Base-by-base conservation (phyloP, 2,113 vertebrate genomes). In the Rhea pennata region DNA sequence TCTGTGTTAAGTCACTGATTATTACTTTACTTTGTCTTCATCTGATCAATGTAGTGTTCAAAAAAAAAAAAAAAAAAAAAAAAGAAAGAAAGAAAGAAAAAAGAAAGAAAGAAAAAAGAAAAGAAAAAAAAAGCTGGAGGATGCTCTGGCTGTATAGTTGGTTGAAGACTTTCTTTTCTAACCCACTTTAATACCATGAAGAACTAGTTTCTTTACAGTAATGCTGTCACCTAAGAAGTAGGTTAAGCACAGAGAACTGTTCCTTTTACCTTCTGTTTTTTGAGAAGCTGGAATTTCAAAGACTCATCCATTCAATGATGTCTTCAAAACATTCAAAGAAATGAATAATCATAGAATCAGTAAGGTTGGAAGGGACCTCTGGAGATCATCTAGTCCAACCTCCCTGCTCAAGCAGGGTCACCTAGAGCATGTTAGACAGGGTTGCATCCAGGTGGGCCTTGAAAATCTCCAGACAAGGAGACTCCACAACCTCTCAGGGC, bases 11-110 rank as follows among this genome's bases (percentile, higher is more conserved):
- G 78, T 59, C 58, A 81, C 44, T 86, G 70, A 80, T 90, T 81
- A 91, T 54, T 24, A 70, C 27, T 89, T 83, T 71, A 87, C 36
- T 90, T 93, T 85, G 24, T 94, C 79, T 93, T 91, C 23, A 42
- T 86, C 36, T 78, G 48, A 87, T 78, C 81, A 91, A 64, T 91
- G 75, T 83, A 54, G 70, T 5, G 10, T 89, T 94, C 33, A 93
- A 91, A 87, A 84, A 56, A 87, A 84, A 70, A 44, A 84, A 54
- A 10, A 58, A 17, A 59, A 33, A 31, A 31, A 16, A 16, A 6
- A 36, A 36, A 36, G n/a, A n/a, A n/a, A n/a, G n/a, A n/a, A 36
- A 36, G 36, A 36, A 15, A 56, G 27, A 44, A 44, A 46, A 84
- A 44, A 44, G 14, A 44, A 36, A 36, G 36, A 36, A 15, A 56